Percentiles rank a stretch among this genome's conserved stretches.
Evolutionary conservation across 2,888 invertebrate genomes (phyloP).

Genomic region (Protodeltote pygarga): DNA sequence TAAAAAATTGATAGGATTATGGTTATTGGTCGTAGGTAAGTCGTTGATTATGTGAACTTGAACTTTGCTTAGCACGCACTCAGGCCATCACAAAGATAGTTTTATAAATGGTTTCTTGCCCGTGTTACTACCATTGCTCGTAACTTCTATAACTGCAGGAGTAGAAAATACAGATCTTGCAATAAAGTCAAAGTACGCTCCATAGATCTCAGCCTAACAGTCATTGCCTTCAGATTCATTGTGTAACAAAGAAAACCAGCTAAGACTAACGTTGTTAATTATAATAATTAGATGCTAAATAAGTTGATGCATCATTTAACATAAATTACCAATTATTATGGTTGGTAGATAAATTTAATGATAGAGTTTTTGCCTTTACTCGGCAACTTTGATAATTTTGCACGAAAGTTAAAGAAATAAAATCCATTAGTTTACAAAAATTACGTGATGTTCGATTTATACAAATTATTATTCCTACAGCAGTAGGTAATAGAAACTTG

Average conservation of each 20-base stretch:
- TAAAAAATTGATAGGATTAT: no score
- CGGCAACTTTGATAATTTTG: conserved; percentile 16
- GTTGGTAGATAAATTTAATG: conserved; percentile 6
- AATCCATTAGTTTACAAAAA: conserved; percentile 14
- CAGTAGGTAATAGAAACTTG: no score
- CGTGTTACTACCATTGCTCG: no score
- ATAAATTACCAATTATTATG: conserved; percentile 19
- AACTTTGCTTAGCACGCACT: no score
- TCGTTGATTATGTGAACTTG: no score
- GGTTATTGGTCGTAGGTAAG: no score
- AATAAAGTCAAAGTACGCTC: background rate
- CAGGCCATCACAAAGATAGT: no score
- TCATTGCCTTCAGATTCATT: conserved; percentile 25
- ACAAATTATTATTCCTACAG: conserved; percentile 16
- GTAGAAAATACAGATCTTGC: no score
- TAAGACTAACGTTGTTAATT: conserved; percentile 29
- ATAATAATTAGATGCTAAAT: conserved; percentile 38
- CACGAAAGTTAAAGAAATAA: conserved; percentile 12
- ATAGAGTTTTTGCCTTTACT: conserved; percentile 7
- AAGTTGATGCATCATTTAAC: conserved; percentile 23
- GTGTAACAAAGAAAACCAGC: conserved; percentile 31
- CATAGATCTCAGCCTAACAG: conserved; percentile 6
- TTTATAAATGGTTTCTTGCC: no score
- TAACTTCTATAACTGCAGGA: no score
- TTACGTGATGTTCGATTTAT: conserved; percentile 6